Conservation (phyloP, 2,797 vertebrate species). For the Muscicapa striata region DNA sequence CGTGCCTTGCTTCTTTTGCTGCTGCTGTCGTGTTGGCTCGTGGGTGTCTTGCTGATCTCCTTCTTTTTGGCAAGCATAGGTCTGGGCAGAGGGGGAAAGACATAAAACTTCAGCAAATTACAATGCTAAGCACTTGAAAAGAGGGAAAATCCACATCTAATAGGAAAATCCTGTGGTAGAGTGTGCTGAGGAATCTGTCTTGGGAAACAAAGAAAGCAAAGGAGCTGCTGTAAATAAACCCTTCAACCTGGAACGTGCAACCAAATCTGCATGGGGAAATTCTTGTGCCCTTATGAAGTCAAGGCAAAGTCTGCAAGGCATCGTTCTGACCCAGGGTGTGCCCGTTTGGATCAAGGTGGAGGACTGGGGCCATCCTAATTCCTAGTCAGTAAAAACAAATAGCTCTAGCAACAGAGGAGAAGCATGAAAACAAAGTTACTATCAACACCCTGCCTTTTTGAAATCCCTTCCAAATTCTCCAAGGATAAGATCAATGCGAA, state of each 20-base stretch:
- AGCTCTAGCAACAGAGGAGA: conserved; percentile 10
- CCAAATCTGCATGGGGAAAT: background rate
- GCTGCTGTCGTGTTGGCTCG: background rate
- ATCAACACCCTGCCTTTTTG: conserved; percentile 52
- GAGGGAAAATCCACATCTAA: background rate
- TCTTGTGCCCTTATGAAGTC: background rate
- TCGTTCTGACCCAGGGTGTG: accelerated
- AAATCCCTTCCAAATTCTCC: conserved; percentile 61
- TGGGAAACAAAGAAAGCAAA: background rate
- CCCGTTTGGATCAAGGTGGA: background rate
- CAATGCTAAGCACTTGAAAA: background rate
- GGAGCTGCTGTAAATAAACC: background rate
- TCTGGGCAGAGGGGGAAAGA: background rate
- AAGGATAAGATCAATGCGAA: conserved; percentile 51
- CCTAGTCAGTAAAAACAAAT: conserved; percentile 33
- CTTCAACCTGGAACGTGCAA: background rate
- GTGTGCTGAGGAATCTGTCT: background rate
- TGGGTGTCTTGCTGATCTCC: background rate
- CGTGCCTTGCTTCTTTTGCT: background rate
- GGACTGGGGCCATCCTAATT: background rate
- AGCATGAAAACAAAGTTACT: conserved; percentile 10
- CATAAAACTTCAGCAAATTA: background rate
- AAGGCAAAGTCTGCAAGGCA: background rate
- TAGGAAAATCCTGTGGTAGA: background rate
- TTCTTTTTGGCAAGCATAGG: background rate